A percentile compares a stretch with the other conserved stretches of the same genome.
Conservation (phyloP, 2,797 vertebrate genomes). For the Leontocebus nigricollis region DNA sequence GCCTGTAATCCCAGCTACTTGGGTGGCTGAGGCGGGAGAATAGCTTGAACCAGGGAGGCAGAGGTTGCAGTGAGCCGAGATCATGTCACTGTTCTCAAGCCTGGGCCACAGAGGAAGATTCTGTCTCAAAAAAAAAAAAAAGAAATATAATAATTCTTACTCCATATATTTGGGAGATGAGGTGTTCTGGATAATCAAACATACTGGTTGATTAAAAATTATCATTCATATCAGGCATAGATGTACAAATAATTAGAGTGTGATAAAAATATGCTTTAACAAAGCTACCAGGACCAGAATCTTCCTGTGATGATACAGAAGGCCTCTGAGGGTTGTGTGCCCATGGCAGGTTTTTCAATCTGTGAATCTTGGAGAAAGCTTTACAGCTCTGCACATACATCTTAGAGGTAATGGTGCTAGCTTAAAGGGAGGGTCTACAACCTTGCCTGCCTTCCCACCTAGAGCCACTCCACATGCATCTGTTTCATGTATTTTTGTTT, state of each 20-base stretch:
- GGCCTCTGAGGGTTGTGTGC: not conserved
- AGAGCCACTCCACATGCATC: not conserved
- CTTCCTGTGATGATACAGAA: slow-evolving; percentile 24
- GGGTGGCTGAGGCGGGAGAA: not conserved
- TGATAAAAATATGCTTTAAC: slow-evolving; percentile 11
- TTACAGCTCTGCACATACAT: not conserved
- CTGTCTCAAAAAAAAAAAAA: not conserved
- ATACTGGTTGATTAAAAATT: slow-evolving; percentile 3
- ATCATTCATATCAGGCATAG: not conserved
- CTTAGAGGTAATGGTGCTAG: not conserved
- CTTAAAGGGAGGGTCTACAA: not conserved
- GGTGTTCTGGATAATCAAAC: slow-evolving; percentile 38
- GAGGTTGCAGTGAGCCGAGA: not conserved
- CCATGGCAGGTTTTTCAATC: not conserved
- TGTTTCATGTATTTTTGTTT: slow-evolving; percentile 20
- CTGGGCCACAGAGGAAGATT: not conserved
- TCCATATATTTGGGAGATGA: not conserved
- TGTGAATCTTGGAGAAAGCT: not conserved
- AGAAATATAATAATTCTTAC: slow-evolving; percentile 4
- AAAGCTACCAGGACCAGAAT: slow-evolving; percentile 3
- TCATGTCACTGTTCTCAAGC: not conserved
- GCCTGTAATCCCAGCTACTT: not conserved
- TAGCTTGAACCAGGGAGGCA: not conserved
- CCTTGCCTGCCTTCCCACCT: not conserved
- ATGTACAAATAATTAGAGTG: not conserved